Conservation (phyloP, 1,140 invertebrate genomes). For the Polyergus mexicanus region DNA sequence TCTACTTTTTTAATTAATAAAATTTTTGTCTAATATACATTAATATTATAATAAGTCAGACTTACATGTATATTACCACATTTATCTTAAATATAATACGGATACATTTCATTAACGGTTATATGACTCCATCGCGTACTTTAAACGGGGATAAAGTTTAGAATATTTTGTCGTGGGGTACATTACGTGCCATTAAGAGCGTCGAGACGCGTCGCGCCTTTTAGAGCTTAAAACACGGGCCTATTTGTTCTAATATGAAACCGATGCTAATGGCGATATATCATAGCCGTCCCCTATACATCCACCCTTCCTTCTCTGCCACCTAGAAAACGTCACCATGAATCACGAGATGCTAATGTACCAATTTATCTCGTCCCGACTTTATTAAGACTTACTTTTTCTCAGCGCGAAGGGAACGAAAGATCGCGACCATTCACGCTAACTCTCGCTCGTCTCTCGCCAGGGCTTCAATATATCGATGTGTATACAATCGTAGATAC, state of each 20-base stretch:
- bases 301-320: not conserved
- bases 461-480: conserved; percentile 45
- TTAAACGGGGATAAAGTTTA: conserved; percentile 26
- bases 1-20: not conserved
- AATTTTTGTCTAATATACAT: not conserved
- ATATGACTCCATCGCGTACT: conserved; percentile 28
- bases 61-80: not conserved
- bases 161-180: conserved; percentile 50
- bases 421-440: conserved; percentile 26
- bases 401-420: conserved; percentile 58
- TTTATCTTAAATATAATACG: conserved; percentile 13
- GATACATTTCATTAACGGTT: conserved; percentile 38
- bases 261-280: conserved; percentile 82
- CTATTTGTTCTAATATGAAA: conserved; percentile 83
- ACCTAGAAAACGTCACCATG: conserved; percentile 77
- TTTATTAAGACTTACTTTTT: conserved; percentile 83
- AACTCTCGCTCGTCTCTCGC: conserved; percentile 24
- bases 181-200: conserved; percentile 70
- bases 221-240: conserved; percentile 68
- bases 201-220: conserved; percentile 63
- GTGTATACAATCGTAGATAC: not conserved
- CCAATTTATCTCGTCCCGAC: conserved; percentile 82
- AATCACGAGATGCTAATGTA: conserved; percentile 85
- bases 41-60: not conserved
- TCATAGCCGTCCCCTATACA: conserved; percentile 70